These are phyloP conservation scores for Agriopis leucophaearia DNA, from an alignment of 2,888 invertebrate genomes.

Conservation along the genomic window DNA sequence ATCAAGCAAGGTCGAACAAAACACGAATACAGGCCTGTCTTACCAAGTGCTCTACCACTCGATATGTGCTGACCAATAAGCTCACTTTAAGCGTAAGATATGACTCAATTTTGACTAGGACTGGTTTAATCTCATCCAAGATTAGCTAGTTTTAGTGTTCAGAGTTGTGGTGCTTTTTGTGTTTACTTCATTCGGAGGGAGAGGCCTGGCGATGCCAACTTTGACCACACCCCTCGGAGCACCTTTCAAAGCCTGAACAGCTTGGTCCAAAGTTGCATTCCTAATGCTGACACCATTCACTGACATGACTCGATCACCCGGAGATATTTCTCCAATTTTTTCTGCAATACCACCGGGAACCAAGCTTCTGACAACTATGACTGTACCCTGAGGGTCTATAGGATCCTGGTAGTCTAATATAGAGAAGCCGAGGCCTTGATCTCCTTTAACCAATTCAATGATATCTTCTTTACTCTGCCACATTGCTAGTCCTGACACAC, in stretches of 20 bases:
- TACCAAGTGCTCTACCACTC: constrained; percentile 52
- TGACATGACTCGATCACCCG: constrained; percentile 96
- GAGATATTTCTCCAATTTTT: constrained; percentile 96
- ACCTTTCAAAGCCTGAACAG: constrained; percentile 97
- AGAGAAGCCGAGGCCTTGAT: constrained; percentile 98
- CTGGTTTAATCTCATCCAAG: constrained; percentile 53
- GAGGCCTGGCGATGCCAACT: constrained; percentile 96
- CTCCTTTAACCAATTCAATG: constrained; percentile 96
- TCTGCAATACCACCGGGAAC: constrained; percentile 99
- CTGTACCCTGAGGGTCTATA: constrained; percentile 96
- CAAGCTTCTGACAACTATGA: constrained; percentile 98
- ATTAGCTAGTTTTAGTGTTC: constrained; percentile 79
- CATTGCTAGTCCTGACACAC: constrained; percentile 97
- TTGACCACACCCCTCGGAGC: constrained; percentile 95
- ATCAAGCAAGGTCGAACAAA: constrained; percentile 6
- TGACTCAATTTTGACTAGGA: constrained; percentile 80
- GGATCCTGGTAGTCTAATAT: constrained; percentile 99
- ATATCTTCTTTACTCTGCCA: constrained; percentile 98
- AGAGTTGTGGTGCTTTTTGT: constrained; percentile 77
- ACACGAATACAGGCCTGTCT: constrained; percentile 28
- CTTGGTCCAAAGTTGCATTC: constrained; percentile 97
- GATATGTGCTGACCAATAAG: constrained; percentile 64
- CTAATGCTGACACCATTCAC: constrained; percentile 97
- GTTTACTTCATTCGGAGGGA: constrained; percentile 82
- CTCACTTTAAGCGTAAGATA: constrained; percentile 69